Base-by-base conservation (phyloP, 2,888 invertebrate genomes). In the Lamellibrachia satsuma region DNA sequence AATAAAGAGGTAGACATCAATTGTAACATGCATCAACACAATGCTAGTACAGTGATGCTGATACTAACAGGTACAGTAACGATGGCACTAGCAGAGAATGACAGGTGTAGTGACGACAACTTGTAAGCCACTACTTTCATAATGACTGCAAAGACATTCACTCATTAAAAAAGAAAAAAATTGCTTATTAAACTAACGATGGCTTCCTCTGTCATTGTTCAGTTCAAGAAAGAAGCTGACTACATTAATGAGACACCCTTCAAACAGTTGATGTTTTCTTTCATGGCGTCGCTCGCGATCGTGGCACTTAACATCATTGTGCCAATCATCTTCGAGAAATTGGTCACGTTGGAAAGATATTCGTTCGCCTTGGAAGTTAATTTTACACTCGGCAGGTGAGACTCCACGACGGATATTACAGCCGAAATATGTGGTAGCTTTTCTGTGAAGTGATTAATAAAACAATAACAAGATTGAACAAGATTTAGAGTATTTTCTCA, bases 281-380 rank as follows among this genome's bases (percentile, higher is more conserved):
- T 75, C 75, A 75, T 75, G 75, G 22, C 98, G 0, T 98, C 98
- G 60, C 96, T 98, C 55, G 97, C 97, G 90, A 98, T 98, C 93
- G 98, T 98, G 0, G 97, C 97, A 0, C 97, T 98, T 57, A 98
- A 98, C 96, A 96, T 98, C 57, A 96, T 98, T 0, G 97, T 98
- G 0, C 98, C 98, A n/a, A 93, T 97, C 92, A 95, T 98, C 22
- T 98, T 98, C 95, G 97, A 97, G 92, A 97, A 97, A 95, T 96
- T 98, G 52, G 97, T 98, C 52, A 97, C 52, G 92, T 97, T 98
- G 93, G 98, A 98, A 96, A 97, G 97, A 93, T 98, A 98, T 96
- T 97, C 97, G 93, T 98, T 98, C 0, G 97, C 97, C 0, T 97
- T 97, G 94, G 97, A 97, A 0, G 97, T 98, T 0, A 97, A 98